phyloP scores from a whole-genome alignment of 2,888 invertebrate species.

The Nasonia oneida region DNA sequence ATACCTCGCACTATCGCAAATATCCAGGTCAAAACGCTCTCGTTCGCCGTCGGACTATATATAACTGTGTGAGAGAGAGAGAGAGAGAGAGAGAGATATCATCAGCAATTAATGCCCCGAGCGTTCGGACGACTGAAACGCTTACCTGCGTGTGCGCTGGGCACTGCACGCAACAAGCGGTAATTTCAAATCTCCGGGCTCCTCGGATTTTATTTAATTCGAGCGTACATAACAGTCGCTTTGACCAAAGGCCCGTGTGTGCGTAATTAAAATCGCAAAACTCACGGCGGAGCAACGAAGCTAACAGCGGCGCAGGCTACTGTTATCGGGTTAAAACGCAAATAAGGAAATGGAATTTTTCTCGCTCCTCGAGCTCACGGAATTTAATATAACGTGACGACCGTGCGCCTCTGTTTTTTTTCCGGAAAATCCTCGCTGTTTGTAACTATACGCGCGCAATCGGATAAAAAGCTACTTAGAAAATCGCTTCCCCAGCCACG shows the following conservation, averaged over 20 bases:
- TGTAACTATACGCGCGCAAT: background rate
- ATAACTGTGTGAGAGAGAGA: background rate
- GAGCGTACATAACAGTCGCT: background rate
- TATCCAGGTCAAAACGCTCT: background rate
- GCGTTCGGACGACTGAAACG: background rate
- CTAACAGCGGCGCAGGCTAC: background rate
- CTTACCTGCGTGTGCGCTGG: background rate
- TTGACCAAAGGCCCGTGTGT: background rate
- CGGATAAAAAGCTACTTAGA: slow-evolving; percentile 40
- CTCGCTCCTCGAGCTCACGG: background rate
- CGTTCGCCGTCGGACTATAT: background rate
- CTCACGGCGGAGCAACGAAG: background rate
- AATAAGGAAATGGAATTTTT: background rate
- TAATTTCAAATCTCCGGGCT: background rate
- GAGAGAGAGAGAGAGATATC: background rate
- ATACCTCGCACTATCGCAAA: background rate
- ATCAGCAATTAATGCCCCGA: slow-evolving; percentile 19
- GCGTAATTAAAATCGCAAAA: background rate
- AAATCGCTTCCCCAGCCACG: slow-evolving; percentile 17
- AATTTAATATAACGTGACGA: slow-evolving; percentile 7
- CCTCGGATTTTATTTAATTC: background rate
- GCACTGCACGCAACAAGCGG: background rate
- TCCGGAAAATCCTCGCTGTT: too few relatives aligned
- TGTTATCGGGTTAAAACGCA: slow-evolving; percentile 2
- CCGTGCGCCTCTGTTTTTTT: background rate